Conservation (phyloP, 2,113 vertebrate species). For the Pogona vitticeps region DNA sequence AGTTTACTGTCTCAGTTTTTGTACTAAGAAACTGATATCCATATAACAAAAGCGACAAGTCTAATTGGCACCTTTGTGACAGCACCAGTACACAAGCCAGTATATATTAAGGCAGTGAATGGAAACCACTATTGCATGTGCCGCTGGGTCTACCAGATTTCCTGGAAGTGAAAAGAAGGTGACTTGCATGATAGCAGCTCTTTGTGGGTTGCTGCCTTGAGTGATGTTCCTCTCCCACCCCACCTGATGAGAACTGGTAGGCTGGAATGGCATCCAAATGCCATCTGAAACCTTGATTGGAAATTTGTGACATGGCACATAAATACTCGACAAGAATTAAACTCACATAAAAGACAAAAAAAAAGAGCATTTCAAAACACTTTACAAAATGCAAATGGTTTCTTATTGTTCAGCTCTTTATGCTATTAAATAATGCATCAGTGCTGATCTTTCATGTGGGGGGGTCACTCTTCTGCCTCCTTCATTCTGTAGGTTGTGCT, state of each 20-base stretch:
- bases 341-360: slow-evolving; percentile 19
- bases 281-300: background rate
- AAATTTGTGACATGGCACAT: background rate
- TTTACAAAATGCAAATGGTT: slow-evolving; percentile 14
- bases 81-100: slow-evolving; percentile 5
- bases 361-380: slow-evolving; percentile 22
- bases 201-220: background rate
- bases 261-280: slow-evolving; percentile 12
- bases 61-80: slow-evolving; percentile 35
- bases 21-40: slow-evolving; percentile 36
- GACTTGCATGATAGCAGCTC: slow-evolving; percentile 3
- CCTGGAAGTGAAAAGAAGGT: background rate
- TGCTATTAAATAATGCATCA: slow-evolving; percentile 37
- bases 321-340: background rate
- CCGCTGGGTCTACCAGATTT: background rate
- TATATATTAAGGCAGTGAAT: background rate
- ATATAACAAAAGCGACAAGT: slow-evolving; percentile 18
- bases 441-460: background rate
- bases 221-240: background rate
- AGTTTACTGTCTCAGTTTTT: slow-evolving; percentile 9
- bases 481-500: slow-evolving; percentile 18
- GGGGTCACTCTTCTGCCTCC: slow-evolving; percentile 26
- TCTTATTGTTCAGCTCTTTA: slow-evolving; percentile 10
- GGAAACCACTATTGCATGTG: background rate
- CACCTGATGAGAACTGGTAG: background rate